Base-by-base conservation (phyloP, 1,140 invertebrate genomes). In the Phocides pigmalion region DNA sequence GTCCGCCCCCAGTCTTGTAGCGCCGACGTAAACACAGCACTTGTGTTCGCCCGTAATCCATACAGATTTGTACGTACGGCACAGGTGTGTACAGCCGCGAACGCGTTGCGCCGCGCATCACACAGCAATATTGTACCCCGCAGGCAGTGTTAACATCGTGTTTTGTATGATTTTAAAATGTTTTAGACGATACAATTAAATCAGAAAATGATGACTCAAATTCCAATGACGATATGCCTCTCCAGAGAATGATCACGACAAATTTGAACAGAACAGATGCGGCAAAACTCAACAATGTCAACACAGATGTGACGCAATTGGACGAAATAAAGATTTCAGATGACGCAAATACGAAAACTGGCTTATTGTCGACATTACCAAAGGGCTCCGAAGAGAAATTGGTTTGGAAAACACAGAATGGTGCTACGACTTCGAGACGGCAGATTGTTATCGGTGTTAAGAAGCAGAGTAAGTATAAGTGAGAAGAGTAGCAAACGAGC, bases 191-290 rank as follows among this genome's bases (percentile, higher is more conserved):
- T 11, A 19, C 62, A 15, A 28, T 66, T 2, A 70, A 70, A 51
- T 19, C 59, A 0, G 64, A 66, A 19, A 17, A 49, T 9, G 51
- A 50, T 4, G 11, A 46, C 4, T 54, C 56, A 1, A 51, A 53
- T 6, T 63, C 66, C 0, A 68, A 68, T 8, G 66, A 68, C 4
- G 66, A 68, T 14, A 37, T 68, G 16, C 66, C 66, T 0, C 15
- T 68, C 5, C 37, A 68, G 3, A n/a, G 44, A 6, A 68, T 68
- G 49, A 41, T n/a, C 25, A 42, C 16, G 17, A 14, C 22, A 4
- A 17, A 58, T 8, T 58, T 37, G 5, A 41, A 54, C 12, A 63
- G 19, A 17, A 9, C 25, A 9, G 20, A 22, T 12, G 5, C 19
- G 4, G 19, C 1, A 20, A 47, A 35, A 46, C 41, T 25, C 12